phyloP scores from a whole-genome alignment of 1,140 invertebrate genomes.

The Cephus cinctus region DNA sequence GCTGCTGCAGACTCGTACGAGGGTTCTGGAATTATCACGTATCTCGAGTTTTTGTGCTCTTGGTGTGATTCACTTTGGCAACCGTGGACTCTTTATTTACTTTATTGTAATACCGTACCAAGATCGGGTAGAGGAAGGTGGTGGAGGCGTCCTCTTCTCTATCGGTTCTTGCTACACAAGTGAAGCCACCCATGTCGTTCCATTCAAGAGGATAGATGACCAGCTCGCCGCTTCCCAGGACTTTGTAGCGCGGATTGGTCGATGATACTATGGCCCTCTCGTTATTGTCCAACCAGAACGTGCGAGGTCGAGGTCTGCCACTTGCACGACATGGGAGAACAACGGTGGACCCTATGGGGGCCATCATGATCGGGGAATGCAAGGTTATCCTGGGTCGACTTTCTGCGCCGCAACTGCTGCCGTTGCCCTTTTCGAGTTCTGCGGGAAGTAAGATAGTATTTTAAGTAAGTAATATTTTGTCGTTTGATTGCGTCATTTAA shows the following conservation, averaged over 20 bases:
- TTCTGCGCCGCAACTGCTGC: constrained; percentile 4
- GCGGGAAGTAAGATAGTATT: not conserved
- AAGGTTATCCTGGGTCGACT: constrained; percentile 25
- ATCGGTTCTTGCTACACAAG: constrained; percentile 69
- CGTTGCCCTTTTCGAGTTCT: constrained; percentile 4
- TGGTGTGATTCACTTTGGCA: too few relatives aligned
- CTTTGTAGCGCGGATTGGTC: constrained; percentile 54
- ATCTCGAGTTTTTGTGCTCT: not conserved
- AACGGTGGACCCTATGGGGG: constrained; percentile 62
- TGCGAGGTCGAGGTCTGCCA: constrained; percentile 63
- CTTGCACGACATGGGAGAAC: constrained; percentile 69
- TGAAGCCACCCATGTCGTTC: constrained; percentile 79
- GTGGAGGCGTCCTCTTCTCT: constrained; percentile 63
- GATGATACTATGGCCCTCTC: constrained; percentile 53
- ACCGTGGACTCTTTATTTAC: too few relatives aligned
- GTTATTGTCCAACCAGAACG: constrained; percentile 68
- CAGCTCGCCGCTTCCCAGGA: constrained; percentile 71
- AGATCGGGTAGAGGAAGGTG: constrained; percentile 78
- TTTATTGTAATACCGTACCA: constrained; percentile 60
- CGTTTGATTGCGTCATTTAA: too few relatives aligned
- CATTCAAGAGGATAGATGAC: constrained; percentile 69
- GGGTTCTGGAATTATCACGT: not conserved
- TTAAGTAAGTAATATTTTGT: too few relatives aligned
- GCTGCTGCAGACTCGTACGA: not conserved
- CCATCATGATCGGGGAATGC: constrained; percentile 33